phyloP scores from a whole-genome alignment of 2,113 vertebrate species.

The Perca fluviatilis region DNA sequence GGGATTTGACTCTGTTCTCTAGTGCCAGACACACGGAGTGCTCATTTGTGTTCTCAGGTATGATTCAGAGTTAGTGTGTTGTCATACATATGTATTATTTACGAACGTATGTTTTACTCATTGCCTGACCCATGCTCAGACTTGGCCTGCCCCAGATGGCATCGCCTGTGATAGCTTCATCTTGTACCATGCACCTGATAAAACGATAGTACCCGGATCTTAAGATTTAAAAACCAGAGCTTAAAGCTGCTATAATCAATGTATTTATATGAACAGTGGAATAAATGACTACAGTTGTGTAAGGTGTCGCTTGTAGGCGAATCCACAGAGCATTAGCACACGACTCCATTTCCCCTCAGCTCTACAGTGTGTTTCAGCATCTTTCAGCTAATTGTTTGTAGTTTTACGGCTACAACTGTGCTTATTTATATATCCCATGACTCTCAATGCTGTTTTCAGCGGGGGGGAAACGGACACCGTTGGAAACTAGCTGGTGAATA shows the following conservation, averaged over 20 bases:
- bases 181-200: not conserved
- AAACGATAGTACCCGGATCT: too few relatives aligned
- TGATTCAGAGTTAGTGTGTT: not conserved
- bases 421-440: too few relatives aligned
- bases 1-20: not conserved
- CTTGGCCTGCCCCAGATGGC: not conserved
- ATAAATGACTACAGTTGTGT: not conserved
- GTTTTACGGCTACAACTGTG: not conserved
- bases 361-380: not conserved
- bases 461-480: too few relatives aligned
- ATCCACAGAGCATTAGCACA: not conserved
- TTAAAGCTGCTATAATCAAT: not conserved
- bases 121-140: not conserved
- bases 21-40: not conserved
- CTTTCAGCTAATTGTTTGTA: too few relatives aligned
- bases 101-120: not conserved
- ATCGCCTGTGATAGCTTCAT: not conserved
- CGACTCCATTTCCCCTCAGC: not conserved
- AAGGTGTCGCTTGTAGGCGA: not conserved
- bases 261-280: not conserved
- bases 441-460: not conserved
- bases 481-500: too few relatives aligned
- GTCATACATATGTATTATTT: conserved; percentile 1
- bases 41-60: not conserved
- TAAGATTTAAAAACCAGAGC: not conserved